These are phyloP conservation scores for Drosophila melanocephala DNA, from an alignment of 2,888 invertebrate genomes.

Conservation along the genomic window DNA sequence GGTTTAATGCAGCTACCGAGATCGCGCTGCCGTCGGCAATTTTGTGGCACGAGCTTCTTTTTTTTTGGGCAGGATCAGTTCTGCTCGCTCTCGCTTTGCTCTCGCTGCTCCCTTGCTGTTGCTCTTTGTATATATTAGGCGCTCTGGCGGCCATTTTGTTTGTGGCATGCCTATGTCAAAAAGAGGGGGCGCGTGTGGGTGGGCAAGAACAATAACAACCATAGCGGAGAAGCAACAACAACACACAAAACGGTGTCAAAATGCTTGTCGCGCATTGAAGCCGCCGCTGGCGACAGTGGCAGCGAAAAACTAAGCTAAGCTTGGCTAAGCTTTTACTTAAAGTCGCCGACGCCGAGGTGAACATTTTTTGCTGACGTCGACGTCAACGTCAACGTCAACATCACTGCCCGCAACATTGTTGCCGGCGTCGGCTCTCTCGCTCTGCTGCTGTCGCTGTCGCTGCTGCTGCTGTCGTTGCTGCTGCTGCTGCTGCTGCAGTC, in stretches of 20 bases:
- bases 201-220: constrained; percentile 9
- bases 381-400: constrained; percentile 25
- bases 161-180: not conserved
- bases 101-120: not conserved
- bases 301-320: constrained; percentile 61
- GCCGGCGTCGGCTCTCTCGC: constrained; percentile 39
- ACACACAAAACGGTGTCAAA: constrained; percentile 66
- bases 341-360: constrained; percentile 46
- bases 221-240: not conserved
- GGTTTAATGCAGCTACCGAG: not conserved
- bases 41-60: constrained; percentile 9
- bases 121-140: not conserved
- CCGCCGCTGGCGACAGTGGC: constrained; percentile 53
- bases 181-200: constrained; percentile 24
- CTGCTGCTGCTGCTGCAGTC: not conserved
- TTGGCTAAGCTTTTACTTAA: constrained; percentile 59
- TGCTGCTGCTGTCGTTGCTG: constrained; percentile 6
- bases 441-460: constrained; percentile 18
- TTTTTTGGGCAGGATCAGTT: constrained; percentile 41
- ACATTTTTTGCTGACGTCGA: constrained; percentile 28
- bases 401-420: constrained; percentile 53
- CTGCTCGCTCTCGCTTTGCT: not conserved
- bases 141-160: constrained; percentile 48
- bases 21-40: constrained; percentile 42
- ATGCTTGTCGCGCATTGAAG: constrained; percentile 73